Conservation (phyloP, 2,113 vertebrate species). For the Suncus etruscus region DNA sequence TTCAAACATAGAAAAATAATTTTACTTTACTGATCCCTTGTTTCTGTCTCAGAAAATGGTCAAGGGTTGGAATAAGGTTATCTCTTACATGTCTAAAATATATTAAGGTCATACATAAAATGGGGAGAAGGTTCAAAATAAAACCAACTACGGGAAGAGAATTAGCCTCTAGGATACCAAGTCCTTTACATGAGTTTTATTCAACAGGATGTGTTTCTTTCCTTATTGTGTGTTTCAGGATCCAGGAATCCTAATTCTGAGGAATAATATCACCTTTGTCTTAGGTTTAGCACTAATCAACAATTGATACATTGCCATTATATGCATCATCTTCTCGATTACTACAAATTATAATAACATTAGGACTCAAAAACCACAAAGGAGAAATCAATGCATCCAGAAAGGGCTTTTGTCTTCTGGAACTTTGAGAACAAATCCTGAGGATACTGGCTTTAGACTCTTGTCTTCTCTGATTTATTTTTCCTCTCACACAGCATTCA, state of each 20-base stretch:
- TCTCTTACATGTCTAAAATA: background rate
- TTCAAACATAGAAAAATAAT: background rate
- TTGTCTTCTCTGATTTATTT: background rate
- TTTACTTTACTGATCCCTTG: background rate
- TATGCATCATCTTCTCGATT: background rate
- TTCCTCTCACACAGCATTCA: background rate
- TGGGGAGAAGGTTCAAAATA: background rate
- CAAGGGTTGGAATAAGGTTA: background rate
- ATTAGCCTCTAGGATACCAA: background rate
- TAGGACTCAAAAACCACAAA: background rate
- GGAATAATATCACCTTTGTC: background rate
- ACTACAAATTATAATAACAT: background rate
- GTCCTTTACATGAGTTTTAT: background rate
- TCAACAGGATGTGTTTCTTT: no score
- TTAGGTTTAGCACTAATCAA: background rate
- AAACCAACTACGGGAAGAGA: background rate
- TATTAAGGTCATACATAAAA: background rate
- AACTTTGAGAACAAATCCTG: background rate
- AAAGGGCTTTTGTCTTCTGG: background rate
- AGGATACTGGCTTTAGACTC: background rate
- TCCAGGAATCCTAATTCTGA: constrained; percentile 1
- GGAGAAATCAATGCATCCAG: background rate
- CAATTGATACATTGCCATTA: background rate
- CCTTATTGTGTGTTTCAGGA: background rate
- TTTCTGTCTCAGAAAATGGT: background rate